Evolutionary conservation across 1,140 invertebrate species (phyloP).

Genomic region (Bombus vancouverensis): DNA sequence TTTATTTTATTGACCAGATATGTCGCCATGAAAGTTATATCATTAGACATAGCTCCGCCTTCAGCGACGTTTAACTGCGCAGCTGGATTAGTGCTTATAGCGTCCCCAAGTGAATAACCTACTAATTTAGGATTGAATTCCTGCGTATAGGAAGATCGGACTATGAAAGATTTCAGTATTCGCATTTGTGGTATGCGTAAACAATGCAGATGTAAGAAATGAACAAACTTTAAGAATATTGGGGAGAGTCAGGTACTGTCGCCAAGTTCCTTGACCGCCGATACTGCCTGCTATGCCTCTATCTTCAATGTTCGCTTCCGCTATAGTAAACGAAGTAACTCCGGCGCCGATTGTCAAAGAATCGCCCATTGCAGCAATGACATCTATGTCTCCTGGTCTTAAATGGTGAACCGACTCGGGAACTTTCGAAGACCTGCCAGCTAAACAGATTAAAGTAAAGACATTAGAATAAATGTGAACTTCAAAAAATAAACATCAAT

Average conservation of each 20-base stretch:
- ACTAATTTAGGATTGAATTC: slow-evolving; percentile 86
- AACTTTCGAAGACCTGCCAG: slow-evolving; percentile 70
- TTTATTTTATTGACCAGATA: slow-evolving; percentile 85
- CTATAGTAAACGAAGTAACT: slow-evolving; percentile 76
- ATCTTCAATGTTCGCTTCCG: slow-evolving; percentile 78
- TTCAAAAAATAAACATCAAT: too few species aligned
- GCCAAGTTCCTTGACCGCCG: slow-evolving; percentile 85
- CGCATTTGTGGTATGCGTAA: too few species aligned
- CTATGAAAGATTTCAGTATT: slow-evolving; percentile 58
- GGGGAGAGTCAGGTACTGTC: slow-evolving; percentile 81
- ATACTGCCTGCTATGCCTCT: slow-evolving; percentile 70
- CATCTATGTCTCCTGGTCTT: slow-evolving; percentile 86
- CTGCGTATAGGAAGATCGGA: slow-evolving; percentile 69
- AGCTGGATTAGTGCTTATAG: slow-evolving; percentile 77
- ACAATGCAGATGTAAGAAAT: too few species aligned
- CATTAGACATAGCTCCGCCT: slow-evolving; percentile 83
- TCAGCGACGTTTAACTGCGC: slow-evolving; percentile 86
- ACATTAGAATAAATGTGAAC: too few species aligned
- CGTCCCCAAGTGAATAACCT: slow-evolving; percentile 84
- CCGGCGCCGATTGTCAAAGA: slow-evolving; percentile 87
- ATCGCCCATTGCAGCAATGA: slow-evolving; percentile 88
- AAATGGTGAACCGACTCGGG: slow-evolving; percentile 84
- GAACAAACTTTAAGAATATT: slow-evolving; percentile 76
- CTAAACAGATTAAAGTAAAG: slow-evolving; percentile 11
- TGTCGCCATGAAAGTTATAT: slow-evolving; percentile 86